Base-by-base conservation (phyloP, 2,113 vertebrate species). In the Cebidichthys violaceus region DNA sequence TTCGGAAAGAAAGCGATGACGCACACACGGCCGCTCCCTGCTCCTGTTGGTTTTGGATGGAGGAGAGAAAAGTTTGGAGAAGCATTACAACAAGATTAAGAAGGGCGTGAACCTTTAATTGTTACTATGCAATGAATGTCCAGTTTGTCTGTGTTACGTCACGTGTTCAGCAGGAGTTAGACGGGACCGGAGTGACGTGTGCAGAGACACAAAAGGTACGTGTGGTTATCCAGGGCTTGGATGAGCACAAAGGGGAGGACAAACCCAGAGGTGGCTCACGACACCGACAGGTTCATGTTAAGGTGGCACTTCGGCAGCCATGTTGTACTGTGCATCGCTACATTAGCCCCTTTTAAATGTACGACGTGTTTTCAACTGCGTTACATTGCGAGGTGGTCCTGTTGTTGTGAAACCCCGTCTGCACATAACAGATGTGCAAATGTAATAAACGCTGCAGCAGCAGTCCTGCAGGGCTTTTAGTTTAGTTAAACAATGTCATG, bases 401-500 rank as follows among this genome's bases (percentile, higher is more conserved):
- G 50, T 57, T 8, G 4, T 47, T 43, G 33, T 31, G 59, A 7
- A 65, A 62, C 18, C 64, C 14, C 64, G 27, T 66, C 41, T 33
- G 43, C 20, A 54, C 20, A 13, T 33, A 50, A 14, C 11, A n/a
- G 33, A 33, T 33, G 33, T 33, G 31, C 0, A 33, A 17, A 50
- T 22, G 1, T 1, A 15, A 54, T 39, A 50, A 29, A 70, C 61
- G 6, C 11, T 17, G 41, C 4, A 29, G 2, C 4, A 29, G 2
- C 5, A 14, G 15, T 31, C 9, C 20, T 31, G 39, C 39, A 69
- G 52, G 39, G 22, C 9, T 35, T 69, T 24, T 37, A 27, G 54
- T 70, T 71, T 77, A 78, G 65, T 74, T 31, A 37, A 83, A 81
- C 68, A 31, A 20, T 52, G 50, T 39, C 43, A 43, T 76, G 55